A percentile compares a stretch with the other conserved stretches of the same genome.
phyloP scores from a whole-genome alignment of 2,113 vertebrate species.

The Archilochus colubris region DNA sequence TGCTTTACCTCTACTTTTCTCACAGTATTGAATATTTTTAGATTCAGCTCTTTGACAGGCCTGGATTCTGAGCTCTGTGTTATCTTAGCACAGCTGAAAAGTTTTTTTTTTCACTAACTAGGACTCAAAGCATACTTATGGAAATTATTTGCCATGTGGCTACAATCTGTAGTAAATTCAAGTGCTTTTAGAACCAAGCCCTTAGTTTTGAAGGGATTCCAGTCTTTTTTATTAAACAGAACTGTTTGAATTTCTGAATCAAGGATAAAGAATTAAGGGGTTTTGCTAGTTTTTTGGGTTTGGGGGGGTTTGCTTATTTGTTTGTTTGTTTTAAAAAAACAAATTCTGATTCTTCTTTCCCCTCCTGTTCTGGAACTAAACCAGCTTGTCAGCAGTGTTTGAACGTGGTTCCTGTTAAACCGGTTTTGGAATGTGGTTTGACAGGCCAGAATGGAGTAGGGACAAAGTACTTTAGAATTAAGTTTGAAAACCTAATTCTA shows the following conservation, averaged over 20 bases:
- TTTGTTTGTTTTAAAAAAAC: neutral
- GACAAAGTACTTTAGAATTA: neutral
- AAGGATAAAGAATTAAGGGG: neutral
- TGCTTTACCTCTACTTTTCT: neutral
- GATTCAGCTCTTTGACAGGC: neutral
- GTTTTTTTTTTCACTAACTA: slow-evolving; percentile 3
- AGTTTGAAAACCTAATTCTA: slow-evolving; percentile 9
- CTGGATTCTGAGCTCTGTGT: neutral
- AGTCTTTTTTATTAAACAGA: slow-evolving; percentile 5
- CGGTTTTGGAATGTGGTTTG: slow-evolving; percentile 39
- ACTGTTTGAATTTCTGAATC: slow-evolving; percentile 35
- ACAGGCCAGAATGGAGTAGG: neutral
- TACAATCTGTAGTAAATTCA: slow-evolving; percentile 36
- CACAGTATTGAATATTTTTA: neutral
- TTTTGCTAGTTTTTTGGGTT: too few species aligned
- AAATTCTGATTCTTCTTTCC: slow-evolving; percentile 12
- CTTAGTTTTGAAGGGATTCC: slow-evolving; percentile 44
- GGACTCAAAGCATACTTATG: neutral
- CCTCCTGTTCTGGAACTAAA: slow-evolving; percentile 1
- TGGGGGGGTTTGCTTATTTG: neutral
- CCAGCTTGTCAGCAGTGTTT: slow-evolving; percentile 17
- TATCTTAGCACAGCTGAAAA: neutral
- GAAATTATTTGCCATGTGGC: slow-evolving; percentile 26
- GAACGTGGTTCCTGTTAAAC: slow-evolving; percentile 9
- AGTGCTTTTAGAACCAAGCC: slow-evolving; percentile 29